phyloP scores from a whole-genome alignment of 2,797 vertebrate species.

The Paramormyrops hopkinsi region DNA sequence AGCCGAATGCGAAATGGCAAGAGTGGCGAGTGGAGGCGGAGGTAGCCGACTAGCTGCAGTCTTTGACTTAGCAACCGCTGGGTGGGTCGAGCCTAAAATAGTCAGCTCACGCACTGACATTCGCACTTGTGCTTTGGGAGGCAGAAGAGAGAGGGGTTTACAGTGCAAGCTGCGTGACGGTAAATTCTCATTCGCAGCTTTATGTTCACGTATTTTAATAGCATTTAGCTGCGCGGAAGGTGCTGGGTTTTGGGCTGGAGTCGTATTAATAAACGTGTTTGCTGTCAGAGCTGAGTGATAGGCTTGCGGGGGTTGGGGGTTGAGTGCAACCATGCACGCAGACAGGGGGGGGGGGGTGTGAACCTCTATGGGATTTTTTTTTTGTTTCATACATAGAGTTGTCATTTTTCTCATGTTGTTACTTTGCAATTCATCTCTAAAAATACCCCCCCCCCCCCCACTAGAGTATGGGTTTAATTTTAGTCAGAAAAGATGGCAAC shows the following conservation, averaged over 20 bases:
- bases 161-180: neutral
- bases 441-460: neutral
- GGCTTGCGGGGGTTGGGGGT: neutral
- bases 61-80: slow-evolving; percentile 19
- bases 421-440: neutral
- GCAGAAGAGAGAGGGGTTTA: slow-evolving; percentile 9
- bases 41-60: neutral
- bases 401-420: neutral
- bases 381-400: neutral
- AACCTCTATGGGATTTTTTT: neutral
- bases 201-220: slow-evolving; percentile 9
- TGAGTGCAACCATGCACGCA: neutral
- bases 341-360: neutral
- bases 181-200: neutral
- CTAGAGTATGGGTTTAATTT: neutral
- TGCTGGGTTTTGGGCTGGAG: neutral
- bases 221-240: neutral
- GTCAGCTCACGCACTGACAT: slow-evolving; percentile 19
- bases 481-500: neutral
- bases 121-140: slow-evolving; percentile 18
- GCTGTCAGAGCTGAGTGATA: neutral
- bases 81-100: slow-evolving; percentile 29
- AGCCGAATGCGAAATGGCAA: neutral
- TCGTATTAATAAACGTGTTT: neutral
- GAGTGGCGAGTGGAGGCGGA: neutral